These are phyloP conservation scores for Crypturellus tataupa DNA, from an alignment of 2,797 vertebrate genomes.

Conservation along the genomic window DNA sequence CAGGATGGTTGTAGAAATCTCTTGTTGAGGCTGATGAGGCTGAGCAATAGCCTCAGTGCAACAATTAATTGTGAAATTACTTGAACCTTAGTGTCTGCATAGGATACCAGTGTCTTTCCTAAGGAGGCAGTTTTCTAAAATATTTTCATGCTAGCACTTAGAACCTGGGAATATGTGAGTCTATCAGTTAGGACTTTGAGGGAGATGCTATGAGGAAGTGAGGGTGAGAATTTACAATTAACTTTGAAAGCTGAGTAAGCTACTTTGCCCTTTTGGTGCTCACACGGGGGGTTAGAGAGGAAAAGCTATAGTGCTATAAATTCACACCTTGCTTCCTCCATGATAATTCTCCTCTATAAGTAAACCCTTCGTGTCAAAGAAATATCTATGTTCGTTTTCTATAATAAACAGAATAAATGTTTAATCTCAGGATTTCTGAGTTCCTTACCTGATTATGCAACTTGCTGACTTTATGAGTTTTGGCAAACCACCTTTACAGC, in stretches of 20 bases:
- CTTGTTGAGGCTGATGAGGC: background rate
- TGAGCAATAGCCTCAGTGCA: background rate
- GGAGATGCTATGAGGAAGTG: background rate
- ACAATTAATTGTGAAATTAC: background rate
- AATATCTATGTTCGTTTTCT: background rate
- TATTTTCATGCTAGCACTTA: background rate
- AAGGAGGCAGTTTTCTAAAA: slow-evolving; percentile 13
- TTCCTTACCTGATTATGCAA: background rate
- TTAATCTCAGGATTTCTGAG: background rate
- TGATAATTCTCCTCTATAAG: background rate
- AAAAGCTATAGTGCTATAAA: background rate
- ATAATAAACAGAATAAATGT: background rate
- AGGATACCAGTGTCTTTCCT: background rate
- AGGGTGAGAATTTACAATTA: background rate
- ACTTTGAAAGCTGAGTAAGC: background rate
- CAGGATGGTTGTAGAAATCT: background rate
- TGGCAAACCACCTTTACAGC: background rate
- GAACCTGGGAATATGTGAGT: background rate
- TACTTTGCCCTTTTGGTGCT: background rate
- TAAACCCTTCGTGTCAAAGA: background rate
- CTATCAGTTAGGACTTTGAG: background rate
- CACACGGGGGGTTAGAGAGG: background rate
- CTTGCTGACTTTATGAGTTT: background rate
- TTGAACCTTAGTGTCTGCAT: background rate
- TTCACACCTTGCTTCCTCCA: background rate